These are phyloP conservation scores for Amblyraja radiata DNA, from an alignment of 2,797 vertebrate genomes.

Conservation along the genomic window DNA sequence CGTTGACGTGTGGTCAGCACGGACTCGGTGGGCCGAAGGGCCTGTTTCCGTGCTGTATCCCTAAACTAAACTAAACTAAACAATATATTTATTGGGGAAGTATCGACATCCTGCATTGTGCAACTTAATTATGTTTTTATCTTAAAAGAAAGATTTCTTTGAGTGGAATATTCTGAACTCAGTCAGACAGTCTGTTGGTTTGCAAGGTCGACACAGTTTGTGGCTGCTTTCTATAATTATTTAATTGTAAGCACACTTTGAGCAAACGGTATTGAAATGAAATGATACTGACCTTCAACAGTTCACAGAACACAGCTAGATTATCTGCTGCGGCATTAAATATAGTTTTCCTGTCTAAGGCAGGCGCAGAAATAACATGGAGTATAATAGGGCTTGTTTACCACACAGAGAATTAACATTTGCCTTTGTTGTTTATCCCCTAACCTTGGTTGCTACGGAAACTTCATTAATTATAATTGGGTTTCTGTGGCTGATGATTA, in stretches of 20 bases:
- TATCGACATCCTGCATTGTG: too few species aligned
- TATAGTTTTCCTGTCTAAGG: slow-evolving; percentile 34
- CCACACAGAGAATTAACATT: slow-evolving; percentile 27
- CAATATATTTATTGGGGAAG: not conserved
- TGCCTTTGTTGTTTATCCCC: slow-evolving; percentile 22
- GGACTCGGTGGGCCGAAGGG: too few species aligned
- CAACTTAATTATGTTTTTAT: not conserved
- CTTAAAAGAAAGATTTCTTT: not conserved
- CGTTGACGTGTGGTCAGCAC: too few species aligned
- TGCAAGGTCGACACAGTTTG: not conserved
- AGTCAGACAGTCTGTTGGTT: too few species aligned
- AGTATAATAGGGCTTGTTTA: slow-evolving; percentile 16
- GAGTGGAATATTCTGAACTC: not conserved
- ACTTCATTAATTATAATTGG: slow-evolving; percentile 36
- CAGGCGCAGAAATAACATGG: slow-evolving; percentile 8
- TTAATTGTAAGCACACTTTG: slow-evolving; percentile 7
- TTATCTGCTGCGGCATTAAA: not conserved
- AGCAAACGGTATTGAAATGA: slow-evolving; percentile 6
- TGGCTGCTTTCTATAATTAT: not conserved
- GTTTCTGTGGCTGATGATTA: slow-evolving; percentile 23
- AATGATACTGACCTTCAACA: slow-evolving; percentile 11
- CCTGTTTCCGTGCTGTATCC: too few species aligned
- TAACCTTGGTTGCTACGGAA: slow-evolving; percentile 32
- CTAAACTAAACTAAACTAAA: too few species aligned
- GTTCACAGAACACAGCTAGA: not conserved